Base-by-base conservation (phyloP, 1,140 invertebrate species). In the Tetraneura akinire region DNA sequence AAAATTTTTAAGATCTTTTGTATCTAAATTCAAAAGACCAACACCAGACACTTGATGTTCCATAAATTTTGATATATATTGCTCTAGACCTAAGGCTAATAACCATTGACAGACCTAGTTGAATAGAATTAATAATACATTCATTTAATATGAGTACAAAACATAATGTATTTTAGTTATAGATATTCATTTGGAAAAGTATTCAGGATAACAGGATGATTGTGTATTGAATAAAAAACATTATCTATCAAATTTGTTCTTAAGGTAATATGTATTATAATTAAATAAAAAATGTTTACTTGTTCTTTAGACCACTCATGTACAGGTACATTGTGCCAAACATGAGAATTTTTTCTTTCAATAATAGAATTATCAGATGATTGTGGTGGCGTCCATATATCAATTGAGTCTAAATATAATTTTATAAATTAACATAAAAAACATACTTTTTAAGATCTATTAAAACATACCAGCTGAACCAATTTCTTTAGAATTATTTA, bases 231-330 rank as follows among this genome's bases (percentile, higher is more conserved):
- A 37, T 8, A 37, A 37, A 37, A 37, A 37, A 37, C 8, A 8
- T 37, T 37, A 8, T 8, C 8, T 8, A 37, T 37, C 32, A 8
- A n/a, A n/a, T n/a, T n/a, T n/a, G n/a, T n/a, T n/a, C 6, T 10
- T 10, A 64, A 64, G 18, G 18, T 1, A 45, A 47, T n/a, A n/a
- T n/a, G n/a, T n/a, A n/a, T n/a, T n/a, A n/a, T n/a, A n/a, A n/a
- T n/a, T n/a, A n/a, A n/a, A 47, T 47, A 49, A 26, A 3, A 47
- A 47, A 23, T 32, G 68, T 84, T 85, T 85, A 93, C 93, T 89
- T 96, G 93, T 85, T 95, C 93, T 85, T 93, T 93, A 82, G 89
- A 93, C 94, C 94, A 97, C 83, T 95, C 93, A 29, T 89, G 88
- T 68, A 95, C 91, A 8, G 92, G 90, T 23, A 88, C 89, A 62